These are phyloP conservation scores for Leguminivora glycinivorella DNA, from an alignment of 1,140 invertebrate species.

Conservation along the genomic window DNA sequence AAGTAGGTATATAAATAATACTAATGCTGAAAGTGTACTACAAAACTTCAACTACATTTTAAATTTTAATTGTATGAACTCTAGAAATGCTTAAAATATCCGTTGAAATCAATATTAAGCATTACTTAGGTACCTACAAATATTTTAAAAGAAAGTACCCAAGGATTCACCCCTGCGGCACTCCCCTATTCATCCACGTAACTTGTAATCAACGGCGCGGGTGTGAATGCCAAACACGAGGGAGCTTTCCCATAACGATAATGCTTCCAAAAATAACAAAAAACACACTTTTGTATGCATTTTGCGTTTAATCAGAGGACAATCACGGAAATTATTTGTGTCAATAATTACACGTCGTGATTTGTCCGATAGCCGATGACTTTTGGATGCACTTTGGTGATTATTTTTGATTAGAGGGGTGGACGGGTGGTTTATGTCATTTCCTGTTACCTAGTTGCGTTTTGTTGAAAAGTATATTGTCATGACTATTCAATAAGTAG, in stretches of 20 bases:
- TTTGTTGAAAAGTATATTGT: not conserved
- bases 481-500: not conserved
- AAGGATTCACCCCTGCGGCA: conserved; percentile 58
- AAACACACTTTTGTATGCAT: conserved; percentile 50
- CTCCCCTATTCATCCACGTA: conserved; percentile 55
- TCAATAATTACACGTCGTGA: conserved; percentile 54
- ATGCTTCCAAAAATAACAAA: conserved; percentile 60
- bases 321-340: conserved; percentile 59
- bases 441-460: conserved; percentile 10
- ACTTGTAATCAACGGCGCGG: conserved; percentile 71
- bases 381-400: conserved; percentile 29
- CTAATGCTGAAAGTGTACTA: too few species aligned
- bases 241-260: conserved; percentile 74
- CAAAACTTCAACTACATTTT: too few species aligned
- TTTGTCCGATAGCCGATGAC: conserved; percentile 50
- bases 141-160: conserved; percentile 50
- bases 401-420: conserved; percentile 25
- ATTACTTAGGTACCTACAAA: not conserved
- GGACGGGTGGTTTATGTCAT: conserved; percentile 21
- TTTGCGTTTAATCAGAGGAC: conserved; percentile 56
- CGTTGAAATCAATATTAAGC: too few species aligned
- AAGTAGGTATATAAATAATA: too few species aligned
- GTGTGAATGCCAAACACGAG: conserved; percentile 72
- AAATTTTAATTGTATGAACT: too few species aligned
- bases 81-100: too few species aligned